A percentile compares a stretch with the other conserved stretches of the same genome.
Evolutionary conservation across 1,140 invertebrate genomes (phyloP).

Genomic region (Neelides sp.): DNA sequence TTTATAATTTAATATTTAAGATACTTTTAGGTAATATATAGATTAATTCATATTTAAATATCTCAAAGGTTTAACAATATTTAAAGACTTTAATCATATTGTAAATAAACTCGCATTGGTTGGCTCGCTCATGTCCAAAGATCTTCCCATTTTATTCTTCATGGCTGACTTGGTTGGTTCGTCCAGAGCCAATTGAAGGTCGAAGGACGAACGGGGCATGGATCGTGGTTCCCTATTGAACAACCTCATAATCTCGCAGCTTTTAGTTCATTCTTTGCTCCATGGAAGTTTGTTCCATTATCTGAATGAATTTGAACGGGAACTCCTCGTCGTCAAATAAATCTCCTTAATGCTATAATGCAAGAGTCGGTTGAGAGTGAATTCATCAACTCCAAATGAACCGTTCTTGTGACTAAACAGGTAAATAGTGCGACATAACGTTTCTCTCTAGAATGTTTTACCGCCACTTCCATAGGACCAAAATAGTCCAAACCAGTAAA

Average conservation of each 20-base stretch:
- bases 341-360: conserved; percentile 30
- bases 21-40: too few relatives aligned
- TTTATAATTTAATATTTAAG: too few relatives aligned
- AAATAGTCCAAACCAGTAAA: conserved; percentile 29
- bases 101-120: conserved; percentile 18
- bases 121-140: conserved; percentile 19
- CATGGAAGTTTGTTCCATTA: conserved; percentile 33
- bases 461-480: conserved; percentile 26
- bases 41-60: too few relatives aligned
- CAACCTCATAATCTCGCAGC: neutral
- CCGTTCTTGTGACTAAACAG: conserved; percentile 29
- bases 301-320: conserved; percentile 30
- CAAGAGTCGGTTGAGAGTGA: conserved; percentile 25
- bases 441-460: conserved; percentile 24
- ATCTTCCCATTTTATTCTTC: conserved; percentile 17
- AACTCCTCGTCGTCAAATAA: conserved; percentile 30
- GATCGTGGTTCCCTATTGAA: conserved; percentile 7
- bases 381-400: conserved; percentile 32
- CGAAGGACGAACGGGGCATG: conserved; percentile 8
- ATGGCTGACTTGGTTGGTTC: conserved; percentile 1
- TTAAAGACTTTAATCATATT: too few relatives aligned
- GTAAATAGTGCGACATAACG: conserved; percentile 32
- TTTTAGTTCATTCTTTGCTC: conserved; percentile 20
- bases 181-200: conserved; percentile 7
- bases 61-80: too few relatives aligned